phyloP scores from a whole-genome alignment of 2,113 vertebrate species.

The Athene noctua region DNA sequence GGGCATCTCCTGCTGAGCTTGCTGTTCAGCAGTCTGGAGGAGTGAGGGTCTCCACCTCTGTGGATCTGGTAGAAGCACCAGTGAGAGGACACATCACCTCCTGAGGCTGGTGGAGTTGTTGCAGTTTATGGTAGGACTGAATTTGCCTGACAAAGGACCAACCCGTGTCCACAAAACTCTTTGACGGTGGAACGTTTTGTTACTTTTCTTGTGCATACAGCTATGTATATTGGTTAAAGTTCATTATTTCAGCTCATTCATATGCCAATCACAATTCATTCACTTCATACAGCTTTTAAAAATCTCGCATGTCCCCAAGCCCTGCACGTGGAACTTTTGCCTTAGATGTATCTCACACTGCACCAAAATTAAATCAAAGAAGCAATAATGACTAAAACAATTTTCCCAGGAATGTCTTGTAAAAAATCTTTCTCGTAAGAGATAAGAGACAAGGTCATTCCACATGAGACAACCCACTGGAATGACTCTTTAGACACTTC shows the following conservation, averaged over 20 bases:
- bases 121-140: fast-evolving
- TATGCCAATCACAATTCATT: neutral
- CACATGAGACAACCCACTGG: neutral
- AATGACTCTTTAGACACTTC: neutral
- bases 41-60: neutral
- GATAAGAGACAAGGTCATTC: neutral
- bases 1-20: neutral
- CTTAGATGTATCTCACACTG: neutral
- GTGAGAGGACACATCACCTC: neutral
- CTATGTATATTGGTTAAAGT: neutral
- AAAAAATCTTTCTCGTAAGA: neutral
- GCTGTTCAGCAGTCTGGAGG: neutral
- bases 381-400: neutral
- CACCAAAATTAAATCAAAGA: neutral
- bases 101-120: neutral
- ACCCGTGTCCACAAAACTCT: neutral
- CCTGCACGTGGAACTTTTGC: neutral
- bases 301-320: neutral
- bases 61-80: neutral
- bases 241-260: slow-evolving; percentile 22
- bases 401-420: neutral
- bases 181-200: neutral
- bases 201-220: neutral
- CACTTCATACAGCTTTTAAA: neutral
- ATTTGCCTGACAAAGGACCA: neutral